Conservation (phyloP, 2,888 invertebrate genomes). For the Margaritifera margaritifera region DNA sequence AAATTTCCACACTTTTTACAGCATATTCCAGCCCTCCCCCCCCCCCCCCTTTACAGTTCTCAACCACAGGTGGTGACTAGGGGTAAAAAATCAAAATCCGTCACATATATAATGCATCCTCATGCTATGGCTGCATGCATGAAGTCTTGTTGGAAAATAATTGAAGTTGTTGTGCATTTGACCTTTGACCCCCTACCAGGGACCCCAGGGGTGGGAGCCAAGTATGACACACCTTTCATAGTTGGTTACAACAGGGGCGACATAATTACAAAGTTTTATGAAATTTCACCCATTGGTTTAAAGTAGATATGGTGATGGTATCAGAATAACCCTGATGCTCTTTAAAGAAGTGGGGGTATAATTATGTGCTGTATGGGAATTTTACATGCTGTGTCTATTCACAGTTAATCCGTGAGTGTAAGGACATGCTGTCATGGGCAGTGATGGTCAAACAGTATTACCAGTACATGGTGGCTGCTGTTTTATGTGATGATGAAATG, state of each 20-base stretch:
- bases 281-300: no score
- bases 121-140: no score
- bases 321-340: neutral
- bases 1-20: neutral
- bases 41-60: neutral
- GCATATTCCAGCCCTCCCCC: neutral
- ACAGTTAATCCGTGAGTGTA: slow-evolving; percentile 88
- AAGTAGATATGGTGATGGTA: neutral
- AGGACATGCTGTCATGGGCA: slow-evolving; percentile 90
- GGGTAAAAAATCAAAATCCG: no score
- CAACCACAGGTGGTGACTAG: no score
- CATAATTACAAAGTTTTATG: no score
- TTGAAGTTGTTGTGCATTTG: no score
- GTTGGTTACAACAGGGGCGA: no score
- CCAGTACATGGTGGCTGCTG: slow-evolving; percentile 70
- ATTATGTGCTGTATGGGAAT: neutral
- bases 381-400: slow-evolving; percentile 23
- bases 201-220: no score
- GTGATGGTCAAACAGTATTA: slow-evolving; percentile 86
- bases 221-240: no score
- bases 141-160: no score
- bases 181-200: no score
- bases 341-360: neutral
- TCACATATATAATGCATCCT: no score
- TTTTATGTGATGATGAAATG: slow-evolving; percentile 62